These are phyloP conservation scores for Miniopterus natalensis DNA, from an alignment of 2,113 vertebrate genomes.

Conservation along the genomic window DNA sequence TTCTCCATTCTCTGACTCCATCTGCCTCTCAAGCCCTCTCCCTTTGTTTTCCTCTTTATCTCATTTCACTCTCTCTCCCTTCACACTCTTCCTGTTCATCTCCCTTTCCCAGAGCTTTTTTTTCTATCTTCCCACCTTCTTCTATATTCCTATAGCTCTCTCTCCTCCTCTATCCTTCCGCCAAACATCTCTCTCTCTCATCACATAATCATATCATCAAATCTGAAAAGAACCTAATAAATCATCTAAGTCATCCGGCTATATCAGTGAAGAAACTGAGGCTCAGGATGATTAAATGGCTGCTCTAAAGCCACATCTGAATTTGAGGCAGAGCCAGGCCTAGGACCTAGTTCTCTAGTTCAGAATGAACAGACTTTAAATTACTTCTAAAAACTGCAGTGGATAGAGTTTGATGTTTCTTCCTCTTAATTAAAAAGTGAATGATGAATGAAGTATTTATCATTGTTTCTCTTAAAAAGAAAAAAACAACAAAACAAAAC, in stretches of 20 bases:
- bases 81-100: background rate
- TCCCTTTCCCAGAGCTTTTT: background rate
- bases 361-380: slow-evolving; percentile 71
- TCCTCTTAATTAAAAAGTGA: slow-evolving; percentile 83
- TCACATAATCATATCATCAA: background rate
- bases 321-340: background rate
- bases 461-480: slow-evolving; percentile 66
- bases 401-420: slow-evolving; percentile 69
- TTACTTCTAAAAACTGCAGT: slow-evolving; percentile 71
- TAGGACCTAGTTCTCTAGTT: slow-evolving; percentile 30
- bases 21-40: background rate
- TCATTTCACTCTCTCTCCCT: background rate
- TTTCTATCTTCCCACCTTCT: background rate
- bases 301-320: background rate
- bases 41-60: background rate
- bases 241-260: background rate
- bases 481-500: slow-evolving; percentile 56
- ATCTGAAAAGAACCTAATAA: background rate
- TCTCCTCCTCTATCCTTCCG: background rate
- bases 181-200: background rate
- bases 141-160: background rate
- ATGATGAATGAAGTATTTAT: slow-evolving; percentile 78
- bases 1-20: background rate
- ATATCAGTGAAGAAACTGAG: background rate
- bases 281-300: background rate